phyloP scores from a whole-genome alignment of 1,140 invertebrate genomes.

The Maconellicoccus hirsutus region DNA sequence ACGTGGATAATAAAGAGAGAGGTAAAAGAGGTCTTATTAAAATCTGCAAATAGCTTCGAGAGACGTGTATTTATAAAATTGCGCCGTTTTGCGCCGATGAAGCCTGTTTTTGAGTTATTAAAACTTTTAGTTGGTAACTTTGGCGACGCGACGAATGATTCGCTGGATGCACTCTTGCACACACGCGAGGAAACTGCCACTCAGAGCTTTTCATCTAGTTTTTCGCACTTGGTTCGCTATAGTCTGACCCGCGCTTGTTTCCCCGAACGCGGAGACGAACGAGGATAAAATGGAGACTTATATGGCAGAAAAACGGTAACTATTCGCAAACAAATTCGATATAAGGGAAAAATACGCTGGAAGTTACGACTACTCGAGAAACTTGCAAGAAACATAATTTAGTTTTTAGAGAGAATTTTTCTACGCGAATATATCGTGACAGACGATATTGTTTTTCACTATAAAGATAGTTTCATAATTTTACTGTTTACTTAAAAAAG shows the following conservation, averaged over 20 bases:
- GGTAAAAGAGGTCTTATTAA: not conserved
- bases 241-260: not conserved
- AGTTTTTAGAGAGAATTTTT: not conserved
- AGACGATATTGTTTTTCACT: not conserved
- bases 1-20: too few species aligned
- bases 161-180: not conserved
- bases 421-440: not conserved
- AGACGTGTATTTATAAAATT: not conserved
- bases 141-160: not conserved
- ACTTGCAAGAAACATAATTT: not conserved
- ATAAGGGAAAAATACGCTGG: not conserved
- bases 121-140: not conserved
- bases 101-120: not conserved
- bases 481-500: not conserved
- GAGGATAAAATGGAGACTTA: not conserved
- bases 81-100: not conserved
- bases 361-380: not conserved
- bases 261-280: too few species aligned
- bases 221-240: not conserved
- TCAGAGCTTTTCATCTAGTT: not conserved
- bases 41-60: not conserved
- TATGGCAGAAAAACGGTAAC: not conserved
- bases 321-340: not conserved
- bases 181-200: not conserved
- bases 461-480: not conserved